Evolutionary conservation across 1,140 invertebrate genomes (phyloP), one percentile per base, ranked within the genome.

Genomic region (Heliothis subflexa): DNA sequence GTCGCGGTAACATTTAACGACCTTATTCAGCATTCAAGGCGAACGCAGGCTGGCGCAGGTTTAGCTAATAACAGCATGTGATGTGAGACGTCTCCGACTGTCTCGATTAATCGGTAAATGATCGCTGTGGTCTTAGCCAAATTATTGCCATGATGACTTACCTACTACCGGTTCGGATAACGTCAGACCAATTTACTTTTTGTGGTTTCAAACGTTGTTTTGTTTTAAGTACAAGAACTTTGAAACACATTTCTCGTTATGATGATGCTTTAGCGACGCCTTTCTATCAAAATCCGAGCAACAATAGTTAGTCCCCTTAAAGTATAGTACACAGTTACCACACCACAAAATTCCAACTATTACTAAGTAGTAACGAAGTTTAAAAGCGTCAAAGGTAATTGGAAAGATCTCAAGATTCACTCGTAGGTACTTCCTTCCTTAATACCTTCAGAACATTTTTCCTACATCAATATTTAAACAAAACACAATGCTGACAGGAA

Each of bases 1-100:
- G 75, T 66, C 68, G 75, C 83, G 85, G 68, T 79, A 82, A 81
- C 55, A 86, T 85, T 89, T 88, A 82, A 89, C 82, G 84, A 88
- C 83, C 87, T 86, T 83, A 78, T 84, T 86, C 66, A 80, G 25
- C 47, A 75, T 75, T 87, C 88, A 90, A 89, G 86, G 87, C 81
- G 66, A 82, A n/a, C 76, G 55, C 40, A 61, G 47, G 52, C 57
- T 21, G 50, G 57, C 47, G 16, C 55, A 52, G 21, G 66, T 61
- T 73, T 33, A 28, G 71, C 68, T 71, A 33, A 71, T 55, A 52
- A 40, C 68, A 14, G 66, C 66, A 52, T 70, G 66, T 70, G 66
- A 70, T 70, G 47, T 40, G 33, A n/a, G n/a, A 40, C 5, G 33
- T 28, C 21, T 47, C n/a, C n/a, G 13, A 47, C 47, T 16, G 62